Evolutionary conservation across 1,140 invertebrate genomes (phyloP).

Genomic region (Caenorhabditis brenneri): DNA sequence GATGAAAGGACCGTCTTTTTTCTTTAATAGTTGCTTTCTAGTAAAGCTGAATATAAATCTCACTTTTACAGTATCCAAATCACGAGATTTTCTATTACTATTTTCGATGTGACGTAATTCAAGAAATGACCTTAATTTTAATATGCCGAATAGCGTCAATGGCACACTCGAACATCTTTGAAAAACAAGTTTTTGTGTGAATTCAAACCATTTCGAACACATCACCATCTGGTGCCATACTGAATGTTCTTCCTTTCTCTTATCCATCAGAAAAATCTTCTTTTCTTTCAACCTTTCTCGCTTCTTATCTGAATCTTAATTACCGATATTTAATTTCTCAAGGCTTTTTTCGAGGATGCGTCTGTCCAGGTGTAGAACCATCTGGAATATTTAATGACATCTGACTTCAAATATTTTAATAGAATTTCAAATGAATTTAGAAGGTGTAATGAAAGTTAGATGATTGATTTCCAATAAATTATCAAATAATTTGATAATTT

Average conservation of each 20-base stretch:
- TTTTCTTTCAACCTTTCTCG: conserved; percentile 43
- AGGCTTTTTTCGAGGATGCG: conserved; percentile 8
- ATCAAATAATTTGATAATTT: background rate
- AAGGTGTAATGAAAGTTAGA: background rate
- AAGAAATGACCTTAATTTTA: no score
- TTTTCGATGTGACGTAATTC: no score
- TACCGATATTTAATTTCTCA: conserved; percentile 45
- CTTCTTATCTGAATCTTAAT: conserved; percentile 41
- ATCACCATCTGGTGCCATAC: conserved; percentile 28
- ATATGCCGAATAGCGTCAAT: no score
- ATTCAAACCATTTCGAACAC: background rate
- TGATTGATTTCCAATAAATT: background rate
- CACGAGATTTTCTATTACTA: no score
- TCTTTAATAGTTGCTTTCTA: no score
- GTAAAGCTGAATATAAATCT: no score
- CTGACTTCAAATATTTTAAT: no score
- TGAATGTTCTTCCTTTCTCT: background rate
- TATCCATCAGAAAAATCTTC: conserved; percentile 34
- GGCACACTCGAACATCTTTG: background rate
- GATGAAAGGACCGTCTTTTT: no score
- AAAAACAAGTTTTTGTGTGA: background rate
- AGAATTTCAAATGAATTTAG: background rate
- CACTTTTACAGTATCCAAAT: no score
- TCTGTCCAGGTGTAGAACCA: conserved; percentile 37
- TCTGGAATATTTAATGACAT: conserved; percentile 9